A percentile compares a stretch with the other conserved stretches of the same genome.
These are phyloP conservation scores for Drosophila cardini DNA, from an alignment of 1,140 invertebrate species.

Conservation along the genomic window DNA sequence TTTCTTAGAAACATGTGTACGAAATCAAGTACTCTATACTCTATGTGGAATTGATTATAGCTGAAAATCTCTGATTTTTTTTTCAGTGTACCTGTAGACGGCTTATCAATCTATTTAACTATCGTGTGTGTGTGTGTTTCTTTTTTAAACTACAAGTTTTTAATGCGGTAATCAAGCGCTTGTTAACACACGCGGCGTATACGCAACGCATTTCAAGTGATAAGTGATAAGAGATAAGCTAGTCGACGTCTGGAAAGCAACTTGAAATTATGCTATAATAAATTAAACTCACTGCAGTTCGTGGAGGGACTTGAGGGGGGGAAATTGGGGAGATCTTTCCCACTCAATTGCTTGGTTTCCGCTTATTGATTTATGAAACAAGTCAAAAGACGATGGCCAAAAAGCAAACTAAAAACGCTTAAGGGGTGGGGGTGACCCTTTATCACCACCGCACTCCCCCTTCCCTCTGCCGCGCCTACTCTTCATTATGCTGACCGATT, in stretches of 20 bases:
- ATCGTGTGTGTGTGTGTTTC: slow-evolving; percentile 36
- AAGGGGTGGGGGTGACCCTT: not conserved
- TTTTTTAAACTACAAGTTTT: slow-evolving; percentile 38
- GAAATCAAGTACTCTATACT: too few relatives aligned
- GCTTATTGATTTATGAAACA: slow-evolving; percentile 75
- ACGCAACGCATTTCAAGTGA: slow-evolving; percentile 44
- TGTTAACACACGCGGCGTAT: slow-evolving; percentile 73
- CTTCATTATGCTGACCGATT: slow-evolving; percentile 81
- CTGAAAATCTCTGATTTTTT: not conserved
- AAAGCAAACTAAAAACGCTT: slow-evolving; percentile 35
- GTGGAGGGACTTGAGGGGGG: not conserved
- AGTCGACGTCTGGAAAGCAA: not conserved
- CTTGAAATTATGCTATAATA: slow-evolving; percentile 67
- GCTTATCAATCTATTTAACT: slow-evolving; percentile 62
- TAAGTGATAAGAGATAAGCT: slow-evolving; percentile 51
- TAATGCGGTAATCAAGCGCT: slow-evolving; percentile 79
- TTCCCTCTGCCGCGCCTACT: slow-evolving; percentile 13
- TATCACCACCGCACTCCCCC: not conserved
- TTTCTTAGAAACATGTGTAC: too few relatives aligned
- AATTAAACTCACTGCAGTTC: slow-evolving; percentile 42
- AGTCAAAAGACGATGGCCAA: slow-evolving; percentile 28
- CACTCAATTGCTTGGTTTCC: slow-evolving; percentile 59
- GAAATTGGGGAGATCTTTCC: not conserved
- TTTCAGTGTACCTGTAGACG: slow-evolving; percentile 9
- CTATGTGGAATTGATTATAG: too few relatives aligned